Conservation (phyloP, 92 coral and sea anemone species). For the Siderastrea siderea region DNA sequence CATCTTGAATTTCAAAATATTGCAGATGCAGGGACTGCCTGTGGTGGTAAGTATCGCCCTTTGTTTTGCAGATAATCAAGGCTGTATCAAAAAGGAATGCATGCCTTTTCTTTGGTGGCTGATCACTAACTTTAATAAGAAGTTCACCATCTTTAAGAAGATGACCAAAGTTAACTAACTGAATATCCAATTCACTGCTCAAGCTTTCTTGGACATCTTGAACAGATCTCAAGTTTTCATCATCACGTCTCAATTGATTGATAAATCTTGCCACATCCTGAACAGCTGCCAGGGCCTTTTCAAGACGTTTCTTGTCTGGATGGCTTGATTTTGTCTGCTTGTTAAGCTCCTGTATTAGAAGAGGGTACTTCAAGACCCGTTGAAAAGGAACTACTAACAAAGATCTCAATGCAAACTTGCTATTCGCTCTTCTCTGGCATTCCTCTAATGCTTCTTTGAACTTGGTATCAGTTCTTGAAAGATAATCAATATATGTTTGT, state of each 20-base stretch:
- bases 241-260: conserved; percentile 95
- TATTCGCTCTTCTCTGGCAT: conserved; percentile 92
- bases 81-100: conserved; percentile 94
- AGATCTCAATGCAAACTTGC: conserved; percentile 96
- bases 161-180: conserved; percentile 90
- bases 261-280: conserved; percentile 99
- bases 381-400: conserved; percentile 97
- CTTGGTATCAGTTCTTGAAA: conserved; percentile 79
- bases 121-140: conserved; percentile 91
- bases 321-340: conserved; percentile 92
- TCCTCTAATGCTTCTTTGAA: conserved; percentile 88
- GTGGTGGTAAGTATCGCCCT: conserved; percentile 98
- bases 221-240: conserved; percentile 91
- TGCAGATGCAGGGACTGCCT: conserved; percentile 90
- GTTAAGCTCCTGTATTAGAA: conserved; percentile 89
- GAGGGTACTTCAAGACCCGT: conserved; percentile 96
- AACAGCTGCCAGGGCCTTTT: conserved; percentile 90
- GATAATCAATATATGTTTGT: conserved; percentile 87
- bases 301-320: conserved; percentile 89
- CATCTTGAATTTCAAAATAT: conserved; percentile 90
- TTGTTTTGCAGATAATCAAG: conserved; percentile 93
- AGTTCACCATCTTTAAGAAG: conserved; percentile 96
- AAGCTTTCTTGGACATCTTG: conserved; percentile 94
- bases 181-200: conserved; percentile 57
- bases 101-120: conserved; percentile 96